Conservation (phyloP, 2,888 invertebrate genomes). For the Ditylenchus weischeri region DNA sequence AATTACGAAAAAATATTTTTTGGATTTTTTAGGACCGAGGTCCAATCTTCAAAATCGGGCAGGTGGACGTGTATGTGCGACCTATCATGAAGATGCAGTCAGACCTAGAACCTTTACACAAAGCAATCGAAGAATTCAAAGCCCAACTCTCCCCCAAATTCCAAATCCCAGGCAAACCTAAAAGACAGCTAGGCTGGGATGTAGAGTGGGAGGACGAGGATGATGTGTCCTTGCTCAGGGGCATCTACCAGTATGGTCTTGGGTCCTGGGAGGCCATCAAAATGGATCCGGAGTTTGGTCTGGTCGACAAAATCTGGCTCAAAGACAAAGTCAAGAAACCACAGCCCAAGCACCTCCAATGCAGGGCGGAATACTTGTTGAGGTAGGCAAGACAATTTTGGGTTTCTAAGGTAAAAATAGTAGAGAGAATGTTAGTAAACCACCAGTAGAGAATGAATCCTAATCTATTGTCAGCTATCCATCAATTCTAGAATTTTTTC, state of each 20-base stretch:
- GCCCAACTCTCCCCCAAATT: constrained; percentile 15
- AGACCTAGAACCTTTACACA: constrained; percentile 84
- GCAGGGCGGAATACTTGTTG: constrained; percentile 86
- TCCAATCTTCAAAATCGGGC: constrained; percentile 84
- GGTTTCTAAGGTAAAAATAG: too few relatives aligned
- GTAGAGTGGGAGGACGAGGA: constrained; percentile 85
- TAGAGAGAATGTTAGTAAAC: too few relatives aligned
- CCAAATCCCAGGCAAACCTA: constrained; percentile 39
- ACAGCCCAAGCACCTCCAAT: constrained; percentile 87
- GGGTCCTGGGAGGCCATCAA: constrained; percentile 98
- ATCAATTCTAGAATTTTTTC: too few relatives aligned
- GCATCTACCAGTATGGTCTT: constrained; percentile 92
- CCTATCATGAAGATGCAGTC: constrained; percentile 82
- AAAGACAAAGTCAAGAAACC: constrained; percentile 71
- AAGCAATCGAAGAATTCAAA: constrained; percentile 23
- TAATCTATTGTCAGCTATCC: too few relatives aligned
- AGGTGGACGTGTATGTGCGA: constrained; percentile 88
- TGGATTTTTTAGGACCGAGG: constrained; percentile 64
- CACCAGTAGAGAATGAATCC: too few relatives aligned
- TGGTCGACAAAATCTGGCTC: constrained; percentile 51
- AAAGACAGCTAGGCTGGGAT: constrained; percentile 70
- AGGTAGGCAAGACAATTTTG: constrained; percentile 62
- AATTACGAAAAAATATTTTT: not conserved
- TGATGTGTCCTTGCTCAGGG: constrained; percentile 79
- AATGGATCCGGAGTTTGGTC: constrained; percentile 80